These are phyloP conservation scores for Eristalinus sepulchralis DNA, from an alignment of 2,888 invertebrate species.

Conservation along the genomic window DNA sequence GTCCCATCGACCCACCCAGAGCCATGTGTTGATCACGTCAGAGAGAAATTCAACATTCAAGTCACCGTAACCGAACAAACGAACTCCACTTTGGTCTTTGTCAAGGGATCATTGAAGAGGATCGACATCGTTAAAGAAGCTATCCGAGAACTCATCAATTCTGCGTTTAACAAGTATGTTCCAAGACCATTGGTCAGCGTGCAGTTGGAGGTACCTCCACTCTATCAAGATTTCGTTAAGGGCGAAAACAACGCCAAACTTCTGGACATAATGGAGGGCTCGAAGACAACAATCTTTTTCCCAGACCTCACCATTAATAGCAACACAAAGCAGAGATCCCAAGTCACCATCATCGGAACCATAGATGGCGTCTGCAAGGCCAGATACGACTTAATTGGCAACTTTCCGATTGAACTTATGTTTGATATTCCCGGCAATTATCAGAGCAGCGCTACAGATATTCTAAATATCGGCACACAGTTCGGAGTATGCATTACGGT, in stretches of 20 bases:
- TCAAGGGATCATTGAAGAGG: constrained; percentile 95
- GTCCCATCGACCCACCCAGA: constrained; percentile 91
- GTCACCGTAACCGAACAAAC: constrained; percentile 91
- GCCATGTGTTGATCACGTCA: constrained; percentile 90
- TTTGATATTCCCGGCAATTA: constrained; percentile 93
- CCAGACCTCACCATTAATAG: constrained; percentile 83
- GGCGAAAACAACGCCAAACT: constrained; percentile 91
- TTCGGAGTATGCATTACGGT: constrained; percentile 93
- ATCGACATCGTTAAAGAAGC: constrained; percentile 94
- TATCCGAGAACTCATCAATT: constrained; percentile 89
- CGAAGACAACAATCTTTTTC: constrained; percentile 94
- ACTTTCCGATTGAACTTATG: constrained; percentile 94
- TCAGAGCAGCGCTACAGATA: constrained; percentile 84
- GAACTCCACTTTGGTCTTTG: constrained; percentile 90
- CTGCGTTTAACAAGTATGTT: constrained; percentile 89
- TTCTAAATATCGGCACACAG: constrained; percentile 87
- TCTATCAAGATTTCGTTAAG: constrained; percentile 93
- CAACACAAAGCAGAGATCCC: constrained; percentile 90
- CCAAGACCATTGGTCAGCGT: constrained; percentile 74
- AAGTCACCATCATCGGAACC: constrained; percentile 93
- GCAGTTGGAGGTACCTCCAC: constrained; percentile 93
- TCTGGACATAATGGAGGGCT: constrained; percentile 92
- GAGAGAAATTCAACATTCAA: constrained; percentile 93
- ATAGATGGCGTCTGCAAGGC: constrained; percentile 95
- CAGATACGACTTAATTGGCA: constrained; percentile 93